A percentile compares a stretch with the other conserved stretches of the same genome.
These are phyloP conservation scores for Talpa occidentalis DNA, from an alignment of 2,113 vertebrate genomes.

Conservation along the genomic window DNA sequence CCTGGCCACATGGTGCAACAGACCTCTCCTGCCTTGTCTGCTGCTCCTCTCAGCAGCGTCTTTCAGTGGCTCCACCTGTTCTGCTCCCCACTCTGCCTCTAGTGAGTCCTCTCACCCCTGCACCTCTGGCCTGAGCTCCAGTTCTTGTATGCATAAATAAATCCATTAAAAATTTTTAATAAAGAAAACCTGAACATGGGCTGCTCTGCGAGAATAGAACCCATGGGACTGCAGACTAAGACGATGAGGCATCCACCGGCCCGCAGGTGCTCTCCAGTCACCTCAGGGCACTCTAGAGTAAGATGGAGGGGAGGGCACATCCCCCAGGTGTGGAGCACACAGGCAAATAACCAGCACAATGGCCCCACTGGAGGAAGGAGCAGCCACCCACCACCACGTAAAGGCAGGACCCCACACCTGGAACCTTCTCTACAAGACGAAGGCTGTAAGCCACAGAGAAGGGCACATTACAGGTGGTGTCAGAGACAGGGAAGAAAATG, in stretches of 20 bases:
- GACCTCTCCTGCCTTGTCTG: too few relatives aligned
- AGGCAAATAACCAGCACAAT: background rate
- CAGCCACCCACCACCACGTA: background rate
- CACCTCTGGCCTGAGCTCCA: too few relatives aligned
- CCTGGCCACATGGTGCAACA: too few relatives aligned
- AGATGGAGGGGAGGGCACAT: background rate
- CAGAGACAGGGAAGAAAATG: background rate
- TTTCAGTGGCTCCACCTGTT: too few relatives aligned
- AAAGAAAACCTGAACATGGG: too few relatives aligned
- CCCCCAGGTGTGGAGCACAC: background rate
- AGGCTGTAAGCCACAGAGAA: background rate
- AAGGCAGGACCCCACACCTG: background rate
- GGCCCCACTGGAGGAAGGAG: too few relatives aligned
- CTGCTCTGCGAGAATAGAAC: background rate
- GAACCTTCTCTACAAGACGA: background rate
- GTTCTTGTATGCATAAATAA: too few relatives aligned
- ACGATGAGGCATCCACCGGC: background rate
- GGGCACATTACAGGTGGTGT: too few relatives aligned
- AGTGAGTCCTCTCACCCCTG: too few relatives aligned
- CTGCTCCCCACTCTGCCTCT: too few relatives aligned
- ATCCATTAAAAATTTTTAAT: too few relatives aligned
- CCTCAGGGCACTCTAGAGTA: background rate
- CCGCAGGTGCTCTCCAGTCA: background rate
- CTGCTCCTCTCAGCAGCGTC: too few relatives aligned
- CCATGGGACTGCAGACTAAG: background rate